Conservation (phyloP, 2,888 invertebrate genomes). For the Anagyrus pseudococci region DNA sequence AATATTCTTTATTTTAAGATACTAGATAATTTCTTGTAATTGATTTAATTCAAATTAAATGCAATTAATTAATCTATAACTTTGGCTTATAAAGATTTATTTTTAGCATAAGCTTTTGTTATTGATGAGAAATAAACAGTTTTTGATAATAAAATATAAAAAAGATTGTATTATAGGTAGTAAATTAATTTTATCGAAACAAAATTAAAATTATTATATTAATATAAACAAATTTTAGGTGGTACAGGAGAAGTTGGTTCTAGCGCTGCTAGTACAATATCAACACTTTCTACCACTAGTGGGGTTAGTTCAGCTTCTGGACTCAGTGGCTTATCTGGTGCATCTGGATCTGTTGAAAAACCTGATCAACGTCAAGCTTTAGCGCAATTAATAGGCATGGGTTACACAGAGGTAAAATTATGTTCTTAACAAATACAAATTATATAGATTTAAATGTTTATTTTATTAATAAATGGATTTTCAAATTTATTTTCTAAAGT, state of each 20-base stretch:
- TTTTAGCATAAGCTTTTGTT: not conserved
- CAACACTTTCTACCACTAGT: slow-evolving; percentile 69
- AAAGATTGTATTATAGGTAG: too few species aligned
- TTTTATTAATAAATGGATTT: not conserved
- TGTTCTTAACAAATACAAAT: not conserved
- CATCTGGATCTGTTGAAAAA: slow-evolving; percentile 71
- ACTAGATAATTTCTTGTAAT: not conserved
- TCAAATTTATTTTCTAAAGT: not conserved
- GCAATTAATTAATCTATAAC: not conserved
- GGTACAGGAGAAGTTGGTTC: slow-evolving; percentile 72
- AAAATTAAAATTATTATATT: too few species aligned
- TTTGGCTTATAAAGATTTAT: not conserved
- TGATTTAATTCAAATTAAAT: not conserved
- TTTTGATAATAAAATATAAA: not conserved
- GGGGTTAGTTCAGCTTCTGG: slow-evolving; percentile 70
- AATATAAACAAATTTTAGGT: too few species aligned
- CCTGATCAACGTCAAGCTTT: slow-evolving; percentile 71
- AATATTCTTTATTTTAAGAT: too few species aligned
- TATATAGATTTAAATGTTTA: not conserved
- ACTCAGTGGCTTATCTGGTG: slow-evolving; percentile 67
- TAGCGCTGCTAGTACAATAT: slow-evolving; percentile 79
- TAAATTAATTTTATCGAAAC: too few species aligned
- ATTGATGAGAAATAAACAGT: too few species aligned
- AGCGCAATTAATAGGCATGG: slow-evolving; percentile 73
- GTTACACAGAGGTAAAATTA: slow-evolving; percentile 74